These are phyloP conservation scores for Chrysaora quinquecirrha DNA, from an alignment of 30 jellyfish, hydroid and myxozoan genomes.

Conservation along the genomic window DNA sequence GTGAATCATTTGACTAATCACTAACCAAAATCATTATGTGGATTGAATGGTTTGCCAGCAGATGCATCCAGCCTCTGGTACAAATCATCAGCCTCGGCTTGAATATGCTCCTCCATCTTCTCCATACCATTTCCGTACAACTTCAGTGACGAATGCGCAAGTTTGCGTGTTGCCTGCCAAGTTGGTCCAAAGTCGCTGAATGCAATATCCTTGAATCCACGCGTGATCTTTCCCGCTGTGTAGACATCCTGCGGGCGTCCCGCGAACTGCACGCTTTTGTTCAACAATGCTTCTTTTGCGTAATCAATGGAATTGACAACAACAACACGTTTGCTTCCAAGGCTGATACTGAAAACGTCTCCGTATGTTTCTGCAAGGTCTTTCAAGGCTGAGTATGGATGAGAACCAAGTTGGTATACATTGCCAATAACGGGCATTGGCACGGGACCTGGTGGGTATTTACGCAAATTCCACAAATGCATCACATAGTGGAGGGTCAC, in stretches of 20 bases:
- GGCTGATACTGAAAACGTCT: slow-evolving; percentile 70
- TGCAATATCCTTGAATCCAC: slow-evolving; percentile 62
- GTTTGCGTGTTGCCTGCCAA: slow-evolving; percentile 50
- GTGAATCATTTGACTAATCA: neutral
- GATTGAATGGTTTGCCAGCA: slow-evolving; percentile 44
- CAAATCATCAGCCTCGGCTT: slow-evolving; percentile 47
- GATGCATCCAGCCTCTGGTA: slow-evolving; percentile 16
- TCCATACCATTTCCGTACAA: slow-evolving; percentile 62
- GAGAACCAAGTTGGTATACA: slow-evolving; percentile 46
- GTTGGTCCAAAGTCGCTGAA: slow-evolving; percentile 56
- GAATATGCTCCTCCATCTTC: slow-evolving; percentile 51
- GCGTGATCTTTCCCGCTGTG: slow-evolving; percentile 58
- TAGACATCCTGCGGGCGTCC: slow-evolving; percentile 67
- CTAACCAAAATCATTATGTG: slow-evolving; percentile 56
- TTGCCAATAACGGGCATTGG: slow-evolving; percentile 89
- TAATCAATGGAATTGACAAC: slow-evolving; percentile 64
- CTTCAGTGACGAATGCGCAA: slow-evolving; percentile 60
- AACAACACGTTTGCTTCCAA: slow-evolving; percentile 77
- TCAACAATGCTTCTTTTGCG: slow-evolving; percentile 73
- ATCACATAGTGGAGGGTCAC: slow-evolving; percentile 18
- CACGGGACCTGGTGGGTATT: slow-evolving; percentile 89
- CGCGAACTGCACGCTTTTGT: slow-evolving; percentile 67
- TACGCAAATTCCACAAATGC: slow-evolving; percentile 48
- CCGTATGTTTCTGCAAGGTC: slow-evolving; percentile 70
- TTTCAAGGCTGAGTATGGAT: slow-evolving; percentile 37